Evolutionary conservation across 2,797 vertebrate genomes (phyloP).

Genomic region (Parauchenoglanis punctatus): DNA sequence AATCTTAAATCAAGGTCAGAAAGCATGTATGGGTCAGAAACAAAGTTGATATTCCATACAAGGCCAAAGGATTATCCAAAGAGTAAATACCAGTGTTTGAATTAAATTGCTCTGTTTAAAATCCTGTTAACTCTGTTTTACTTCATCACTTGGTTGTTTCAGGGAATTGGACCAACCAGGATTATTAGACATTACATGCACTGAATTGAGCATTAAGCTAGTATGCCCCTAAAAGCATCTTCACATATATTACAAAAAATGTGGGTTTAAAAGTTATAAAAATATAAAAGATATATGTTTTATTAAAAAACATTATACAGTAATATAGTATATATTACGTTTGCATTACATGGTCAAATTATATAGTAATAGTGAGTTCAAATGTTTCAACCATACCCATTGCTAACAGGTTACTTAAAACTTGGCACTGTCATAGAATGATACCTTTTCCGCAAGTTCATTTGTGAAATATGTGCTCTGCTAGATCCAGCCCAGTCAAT

Average conservation of each 20-base stretch:
- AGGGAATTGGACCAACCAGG: neutral
- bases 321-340: too few relatives aligned
- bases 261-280: too few relatives aligned
- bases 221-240: neutral
- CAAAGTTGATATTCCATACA: neutral
- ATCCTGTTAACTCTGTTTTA: neutral
- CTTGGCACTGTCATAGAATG: neutral
- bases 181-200: neutral
- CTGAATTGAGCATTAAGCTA: neutral
- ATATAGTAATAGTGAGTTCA: neutral
- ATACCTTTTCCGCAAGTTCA: neutral
- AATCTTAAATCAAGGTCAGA: neutral
- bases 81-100: neutral
- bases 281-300: neutral
- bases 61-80: neutral
- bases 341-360: too few relatives aligned
- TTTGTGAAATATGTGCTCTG: neutral
- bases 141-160: neutral
- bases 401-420: neutral
- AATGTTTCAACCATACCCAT: neutral
- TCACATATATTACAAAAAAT: neutral
- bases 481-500: neutral
- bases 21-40: slow-evolving; percentile 7
- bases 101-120: neutral
- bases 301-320: neutral